These are phyloP conservation scores for Psettodes erumei DNA, from an alignment of 2,113 vertebrate species.

Conservation along the genomic window DNA sequence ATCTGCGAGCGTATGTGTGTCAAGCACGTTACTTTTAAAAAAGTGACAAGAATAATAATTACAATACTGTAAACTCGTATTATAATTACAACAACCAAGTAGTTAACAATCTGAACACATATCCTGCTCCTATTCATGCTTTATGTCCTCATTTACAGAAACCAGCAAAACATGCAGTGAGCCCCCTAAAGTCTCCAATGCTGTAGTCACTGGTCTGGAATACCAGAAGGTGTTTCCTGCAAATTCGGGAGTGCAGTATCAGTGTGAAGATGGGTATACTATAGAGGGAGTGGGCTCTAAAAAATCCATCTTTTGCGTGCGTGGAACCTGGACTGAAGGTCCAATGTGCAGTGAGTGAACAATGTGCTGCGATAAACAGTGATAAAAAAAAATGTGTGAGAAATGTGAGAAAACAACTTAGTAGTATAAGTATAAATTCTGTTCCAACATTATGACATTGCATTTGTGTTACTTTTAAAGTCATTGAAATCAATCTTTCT, in stretches of 20 bases:
- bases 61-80: too few relatives aligned
- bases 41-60: too few relatives aligned
- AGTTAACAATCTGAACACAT: not conserved
- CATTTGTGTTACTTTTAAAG: too few relatives aligned
- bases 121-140: not conserved
- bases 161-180: accelerated
- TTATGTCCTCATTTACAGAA: constrained; percentile 35
- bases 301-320: accelerated
- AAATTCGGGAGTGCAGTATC: not conserved
- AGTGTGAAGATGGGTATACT: constrained; percentile 51
- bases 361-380: not conserved
- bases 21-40: not conserved
- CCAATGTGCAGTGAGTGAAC: constrained; percentile 34
- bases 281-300: accelerated
- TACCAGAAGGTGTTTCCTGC: constrained; percentile 41
- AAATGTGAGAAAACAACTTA: too few relatives aligned
- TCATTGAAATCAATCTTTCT: too few relatives aligned
- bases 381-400: not conserved
- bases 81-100: not conserved
- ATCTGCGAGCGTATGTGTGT: constrained; percentile 65
- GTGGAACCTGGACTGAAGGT: not conserved
- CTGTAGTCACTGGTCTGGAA: constrained; percentile 18
- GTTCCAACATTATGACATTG: too few relatives aligned
- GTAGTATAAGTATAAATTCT: too few relatives aligned
- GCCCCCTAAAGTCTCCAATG: constrained; percentile 47